These are phyloP conservation scores for Ectemnius lituratus DNA, from an alignment of 2,888 invertebrate genomes.

Conservation along the genomic window DNA sequence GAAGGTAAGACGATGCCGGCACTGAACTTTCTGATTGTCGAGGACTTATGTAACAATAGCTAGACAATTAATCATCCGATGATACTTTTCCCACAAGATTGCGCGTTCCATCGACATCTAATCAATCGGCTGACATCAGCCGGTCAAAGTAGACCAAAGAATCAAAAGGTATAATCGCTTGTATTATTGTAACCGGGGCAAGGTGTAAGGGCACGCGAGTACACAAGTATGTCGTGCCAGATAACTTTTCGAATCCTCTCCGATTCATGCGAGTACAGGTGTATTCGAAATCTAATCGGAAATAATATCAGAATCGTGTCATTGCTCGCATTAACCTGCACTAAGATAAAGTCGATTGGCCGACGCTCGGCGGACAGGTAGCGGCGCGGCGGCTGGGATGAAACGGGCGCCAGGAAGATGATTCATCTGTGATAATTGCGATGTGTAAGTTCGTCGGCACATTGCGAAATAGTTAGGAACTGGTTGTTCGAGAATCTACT, in stretches of 20 bases:
- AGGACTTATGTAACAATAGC: too few relatives aligned
- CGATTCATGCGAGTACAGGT: neutral
- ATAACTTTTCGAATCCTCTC: neutral
- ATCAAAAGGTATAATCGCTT: neutral
- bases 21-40: neutral
- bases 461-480: slow-evolving; percentile 13
- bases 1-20: neutral
- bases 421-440: slow-evolving; percentile 53
- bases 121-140: too few relatives aligned
- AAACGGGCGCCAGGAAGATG: slow-evolving; percentile 47
- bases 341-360: slow-evolving; percentile 43
- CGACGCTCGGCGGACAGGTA: slow-evolving; percentile 29
- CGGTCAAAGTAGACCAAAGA: too few relatives aligned
- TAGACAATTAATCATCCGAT: too few relatives aligned
- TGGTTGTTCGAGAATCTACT: neutral
- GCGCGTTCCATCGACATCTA: too few relatives aligned
- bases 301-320: slow-evolving; percentile 34
- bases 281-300: slow-evolving; percentile 17
- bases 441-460: slow-evolving; percentile 17
- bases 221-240: neutral
- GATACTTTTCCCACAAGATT: too few relatives aligned
- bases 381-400: slow-evolving; percentile 45
- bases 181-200: neutral
- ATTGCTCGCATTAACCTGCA: slow-evolving; percentile 30
- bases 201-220: neutral